Percentiles rank a stretch among this genome's conserved stretches.
phyloP scores from a whole-genome alignment of 2,797 vertebrate species.

The Sciaenops ocellatus region DNA sequence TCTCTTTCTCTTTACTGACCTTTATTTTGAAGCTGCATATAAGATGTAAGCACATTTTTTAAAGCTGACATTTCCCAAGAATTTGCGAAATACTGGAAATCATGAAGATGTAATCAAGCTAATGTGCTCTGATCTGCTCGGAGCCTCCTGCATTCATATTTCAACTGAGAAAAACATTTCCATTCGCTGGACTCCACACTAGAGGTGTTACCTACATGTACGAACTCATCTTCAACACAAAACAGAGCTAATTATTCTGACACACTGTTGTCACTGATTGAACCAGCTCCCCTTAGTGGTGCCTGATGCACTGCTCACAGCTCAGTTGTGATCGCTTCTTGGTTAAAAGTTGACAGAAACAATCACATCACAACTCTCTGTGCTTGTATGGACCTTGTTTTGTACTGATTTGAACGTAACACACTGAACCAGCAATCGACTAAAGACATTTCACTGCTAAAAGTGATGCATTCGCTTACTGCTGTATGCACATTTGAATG shows the following conservation, averaged over 20 bases:
- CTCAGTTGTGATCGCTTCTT: neutral
- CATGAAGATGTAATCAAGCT: neutral
- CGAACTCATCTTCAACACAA: neutral
- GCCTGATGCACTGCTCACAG: neutral
- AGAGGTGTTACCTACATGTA: neutral
- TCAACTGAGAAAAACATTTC: neutral
- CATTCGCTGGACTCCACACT: neutral
- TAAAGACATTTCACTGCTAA: neutral
- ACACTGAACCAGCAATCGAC: neutral
- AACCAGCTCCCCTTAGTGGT: neutral
- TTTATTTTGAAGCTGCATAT: conserved; percentile 8
- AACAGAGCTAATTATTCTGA: neutral
- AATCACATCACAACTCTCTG: neutral
- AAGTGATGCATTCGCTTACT: too few relatives aligned
- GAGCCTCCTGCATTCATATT: neutral
- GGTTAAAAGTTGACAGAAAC: neutral
- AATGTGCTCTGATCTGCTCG: neutral
- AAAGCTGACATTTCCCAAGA: conserved; percentile 11
- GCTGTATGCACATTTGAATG: neutral
- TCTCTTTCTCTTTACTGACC: neutral
- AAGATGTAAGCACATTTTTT: conserved; percentile 8
- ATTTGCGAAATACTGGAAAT: neutral
- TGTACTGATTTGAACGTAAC: neutral
- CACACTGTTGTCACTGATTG: neutral
- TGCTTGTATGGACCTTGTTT: neutral